These are phyloP conservation scores for Eueremaeus valkanovi DNA, from an alignment of 2,888 invertebrate genomes.

Conservation along the genomic window DNA sequence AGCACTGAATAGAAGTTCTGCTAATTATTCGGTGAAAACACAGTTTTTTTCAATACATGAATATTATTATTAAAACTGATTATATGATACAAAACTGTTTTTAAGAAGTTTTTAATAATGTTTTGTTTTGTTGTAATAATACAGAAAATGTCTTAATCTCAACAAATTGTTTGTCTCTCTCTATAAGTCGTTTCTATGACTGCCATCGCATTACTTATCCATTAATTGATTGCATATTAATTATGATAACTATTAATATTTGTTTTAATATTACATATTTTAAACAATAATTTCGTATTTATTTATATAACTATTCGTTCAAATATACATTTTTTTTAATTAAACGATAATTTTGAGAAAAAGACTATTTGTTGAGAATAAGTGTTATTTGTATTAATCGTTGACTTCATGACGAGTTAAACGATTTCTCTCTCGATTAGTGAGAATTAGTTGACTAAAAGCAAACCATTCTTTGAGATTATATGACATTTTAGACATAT, in stretches of 20 bases:
- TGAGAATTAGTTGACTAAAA: background rate
- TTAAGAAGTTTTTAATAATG: too few species aligned
- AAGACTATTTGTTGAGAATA: background rate
- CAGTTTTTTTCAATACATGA: slow-evolving; percentile 9
- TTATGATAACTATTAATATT: too few species aligned
- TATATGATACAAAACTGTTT: too few species aligned
- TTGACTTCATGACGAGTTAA: slow-evolving; percentile 30
- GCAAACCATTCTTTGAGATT: slow-evolving; percentile 17
- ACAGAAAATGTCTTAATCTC: background rate
- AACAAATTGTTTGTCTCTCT: background rate
- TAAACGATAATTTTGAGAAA: background rate
- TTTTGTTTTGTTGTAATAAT: slow-evolving; percentile 17
- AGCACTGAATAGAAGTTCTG: background rate
- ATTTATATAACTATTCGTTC: slow-evolving; percentile 1
- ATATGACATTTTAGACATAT: background rate
- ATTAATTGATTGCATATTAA: background rate
- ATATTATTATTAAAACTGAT: too few species aligned
- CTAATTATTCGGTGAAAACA: background rate
- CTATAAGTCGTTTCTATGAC: background rate
- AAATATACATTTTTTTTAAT: slow-evolving; percentile 8
- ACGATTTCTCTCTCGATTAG: slow-evolving; percentile 12
- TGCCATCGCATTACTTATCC: background rate
- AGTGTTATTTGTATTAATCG: slow-evolving; percentile 20
- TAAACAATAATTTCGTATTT: background rate
- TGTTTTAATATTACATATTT: too few species aligned